A percentile compares a stretch with the other conserved stretches of the same genome.
Conservation (phyloP, 1,140 invertebrate genomes). For the Tachypleus tridentatus region DNA sequence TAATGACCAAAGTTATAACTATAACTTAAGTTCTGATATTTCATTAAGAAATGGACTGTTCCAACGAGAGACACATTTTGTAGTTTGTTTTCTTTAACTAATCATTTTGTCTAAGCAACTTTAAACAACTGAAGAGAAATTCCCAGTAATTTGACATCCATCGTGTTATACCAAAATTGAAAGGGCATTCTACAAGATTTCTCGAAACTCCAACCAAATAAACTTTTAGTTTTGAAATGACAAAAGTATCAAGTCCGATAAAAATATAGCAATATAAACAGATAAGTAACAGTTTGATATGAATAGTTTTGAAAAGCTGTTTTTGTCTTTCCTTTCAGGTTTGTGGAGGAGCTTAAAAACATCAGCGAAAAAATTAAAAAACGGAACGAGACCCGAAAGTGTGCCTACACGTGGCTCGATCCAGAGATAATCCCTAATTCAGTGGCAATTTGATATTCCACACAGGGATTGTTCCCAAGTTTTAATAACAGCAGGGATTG, state of each 20-base stretch:
- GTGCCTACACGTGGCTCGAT: conserved; percentile 33
- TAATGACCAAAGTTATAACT: too few species aligned
- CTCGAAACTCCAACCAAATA: neutral
- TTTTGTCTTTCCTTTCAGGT: conserved; percentile 27
- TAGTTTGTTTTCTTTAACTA: too few species aligned
- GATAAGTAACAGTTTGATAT: neutral
- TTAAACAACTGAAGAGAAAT: too few species aligned
- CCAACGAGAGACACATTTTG: too few species aligned
- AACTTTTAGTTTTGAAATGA: neutral
- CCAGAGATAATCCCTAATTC: conserved; percentile 39
- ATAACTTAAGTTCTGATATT: too few species aligned
- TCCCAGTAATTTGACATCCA: too few species aligned
- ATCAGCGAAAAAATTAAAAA: conserved; percentile 32
- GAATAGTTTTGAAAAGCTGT: neutral
- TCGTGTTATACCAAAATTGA: too few species aligned
- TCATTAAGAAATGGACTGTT: too few species aligned
- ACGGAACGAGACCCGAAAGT: conserved; percentile 29
- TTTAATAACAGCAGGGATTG: too few species aligned
- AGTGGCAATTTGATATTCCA: conserved; percentile 19
- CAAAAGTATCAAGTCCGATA: neutral
- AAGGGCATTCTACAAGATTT: too few species aligned
- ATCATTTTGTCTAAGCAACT: too few species aligned
- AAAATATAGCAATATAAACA: conserved; percentile 1
- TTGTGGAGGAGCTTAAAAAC: conserved; percentile 30
- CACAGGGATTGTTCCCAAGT: too few species aligned